phyloP scores from a whole-genome alignment of 2,888 invertebrate genomes.

The Sycophila texana region DNA sequence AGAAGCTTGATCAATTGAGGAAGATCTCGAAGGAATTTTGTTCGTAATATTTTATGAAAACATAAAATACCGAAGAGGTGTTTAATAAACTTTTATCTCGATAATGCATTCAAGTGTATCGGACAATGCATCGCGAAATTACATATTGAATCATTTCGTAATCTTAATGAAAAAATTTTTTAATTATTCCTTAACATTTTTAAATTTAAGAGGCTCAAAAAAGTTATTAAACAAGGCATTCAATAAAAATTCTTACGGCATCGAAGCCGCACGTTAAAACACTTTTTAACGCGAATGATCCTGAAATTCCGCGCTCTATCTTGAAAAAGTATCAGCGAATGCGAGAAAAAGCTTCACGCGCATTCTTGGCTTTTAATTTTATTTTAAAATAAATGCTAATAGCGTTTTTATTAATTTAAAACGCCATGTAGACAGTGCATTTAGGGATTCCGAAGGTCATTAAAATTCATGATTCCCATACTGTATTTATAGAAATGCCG shows the following conservation, averaged over 20 bases:
- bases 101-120: slow-evolving; percentile 10
- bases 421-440: slow-evolving; percentile 2
- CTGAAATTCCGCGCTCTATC: too few relatives aligned
- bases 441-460: slow-evolving; percentile 7
- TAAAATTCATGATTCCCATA: slow-evolving; percentile 27
- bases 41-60: slow-evolving; percentile 35
- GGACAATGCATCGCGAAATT: too few relatives aligned
- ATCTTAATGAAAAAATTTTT: too few relatives aligned
- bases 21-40: slow-evolving; percentile 19
- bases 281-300: background rate
- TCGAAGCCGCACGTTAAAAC: too few relatives aligned
- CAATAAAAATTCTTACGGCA: too few relatives aligned
- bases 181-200: too few relatives aligned
- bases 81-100: background rate
- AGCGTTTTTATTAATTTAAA: too few relatives aligned
- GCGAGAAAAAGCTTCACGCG: background rate
- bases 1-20: slow-evolving; percentile 35
- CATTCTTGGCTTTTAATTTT: background rate
- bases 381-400: too few relatives aligned
- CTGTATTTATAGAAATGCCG: slow-evolving; percentile 11
- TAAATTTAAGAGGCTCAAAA: too few relatives aligned
- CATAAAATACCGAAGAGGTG: background rate
- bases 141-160: too few relatives aligned
- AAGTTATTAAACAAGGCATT: too few relatives aligned
- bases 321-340: too few relatives aligned